A percentile compares a stretch with the other conserved stretches of the same genome.
These are phyloP conservation scores for Tamias sibiricus DNA, from an alignment of 2,113 vertebrate species.

Conservation along the genomic window DNA sequence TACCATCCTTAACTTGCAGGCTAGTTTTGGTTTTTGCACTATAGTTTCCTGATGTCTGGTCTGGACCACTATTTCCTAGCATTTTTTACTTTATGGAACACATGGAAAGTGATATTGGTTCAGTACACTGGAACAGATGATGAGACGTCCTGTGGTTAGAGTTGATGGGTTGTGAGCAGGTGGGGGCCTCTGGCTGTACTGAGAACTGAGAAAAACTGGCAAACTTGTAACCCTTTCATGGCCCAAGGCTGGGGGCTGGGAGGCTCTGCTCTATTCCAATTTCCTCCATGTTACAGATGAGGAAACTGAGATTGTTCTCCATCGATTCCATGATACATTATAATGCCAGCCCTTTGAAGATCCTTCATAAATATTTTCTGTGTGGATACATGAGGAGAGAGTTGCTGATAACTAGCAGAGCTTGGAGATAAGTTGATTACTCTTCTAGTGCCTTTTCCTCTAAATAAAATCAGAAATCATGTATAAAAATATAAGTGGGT, in stretches of 20 bases:
- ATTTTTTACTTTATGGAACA: neutral
- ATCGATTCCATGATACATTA: neutral
- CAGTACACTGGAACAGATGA: neutral
- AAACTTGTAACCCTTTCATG: neutral
- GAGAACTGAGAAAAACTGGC: neutral
- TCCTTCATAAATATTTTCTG: neutral
- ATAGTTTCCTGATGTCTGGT: neutral
- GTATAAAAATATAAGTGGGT: neutral
- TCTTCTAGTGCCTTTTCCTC: neutral
- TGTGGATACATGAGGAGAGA: neutral
- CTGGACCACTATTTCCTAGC: neutral
- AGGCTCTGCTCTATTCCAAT: neutral
- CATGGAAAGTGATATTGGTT: neutral
- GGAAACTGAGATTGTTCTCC: neutral
- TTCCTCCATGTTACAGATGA: neutral
- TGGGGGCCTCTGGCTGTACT: neutral
- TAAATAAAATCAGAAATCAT: slow-evolving; percentile 20
- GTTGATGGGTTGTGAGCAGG: neutral
- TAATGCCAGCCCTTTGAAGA: neutral
- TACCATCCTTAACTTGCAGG: neutral
- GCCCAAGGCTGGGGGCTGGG: neutral
- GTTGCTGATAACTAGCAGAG: neutral
- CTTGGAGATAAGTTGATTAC: neutral
- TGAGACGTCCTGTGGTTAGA: neutral
- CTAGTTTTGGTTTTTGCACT: neutral